These are phyloP conservation scores for Porites rus DNA, from an alignment of 92 coral and sea anemone species.

Conservation along the genomic window DNA sequence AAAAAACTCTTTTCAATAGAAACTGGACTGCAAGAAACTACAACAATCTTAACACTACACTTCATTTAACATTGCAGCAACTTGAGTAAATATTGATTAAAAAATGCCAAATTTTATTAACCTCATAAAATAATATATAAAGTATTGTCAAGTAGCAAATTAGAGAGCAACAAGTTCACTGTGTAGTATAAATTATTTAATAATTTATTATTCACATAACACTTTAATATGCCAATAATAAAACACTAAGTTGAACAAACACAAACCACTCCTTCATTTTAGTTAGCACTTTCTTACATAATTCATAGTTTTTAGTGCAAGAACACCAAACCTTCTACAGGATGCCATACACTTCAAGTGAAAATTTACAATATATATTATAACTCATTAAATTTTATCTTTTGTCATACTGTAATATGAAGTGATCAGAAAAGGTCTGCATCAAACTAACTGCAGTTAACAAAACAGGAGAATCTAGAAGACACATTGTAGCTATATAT, in stretches of 20 bases:
- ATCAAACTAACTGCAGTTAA: no score
- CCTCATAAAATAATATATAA: not conserved
- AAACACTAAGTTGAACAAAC: not conserved
- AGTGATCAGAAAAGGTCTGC: no score
- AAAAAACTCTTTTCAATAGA: not conserved
- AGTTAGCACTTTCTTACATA: not conserved
- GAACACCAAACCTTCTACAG: not conserved
- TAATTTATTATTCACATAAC: not conserved
- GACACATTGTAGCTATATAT: no score
- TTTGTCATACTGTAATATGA: no score
- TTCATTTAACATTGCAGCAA: not conserved
- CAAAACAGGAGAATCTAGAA: no score
- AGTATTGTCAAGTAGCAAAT: not conserved
- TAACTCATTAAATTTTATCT: no score
- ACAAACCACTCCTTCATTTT: not conserved
- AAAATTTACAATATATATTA: not conserved
- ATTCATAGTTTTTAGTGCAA: no score
- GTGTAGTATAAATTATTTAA: not conserved
- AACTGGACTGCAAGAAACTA: no score
- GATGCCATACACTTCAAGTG: not conserved
- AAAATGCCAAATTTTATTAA: not conserved
- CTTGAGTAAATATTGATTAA: not conserved
- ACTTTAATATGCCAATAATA: not conserved
- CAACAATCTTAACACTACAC: not conserved
- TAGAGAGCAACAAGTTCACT: not conserved